Evolutionary conservation across 2,797 vertebrate species (phyloP).

Genomic region (Pipistrellus nathusii): DNA sequence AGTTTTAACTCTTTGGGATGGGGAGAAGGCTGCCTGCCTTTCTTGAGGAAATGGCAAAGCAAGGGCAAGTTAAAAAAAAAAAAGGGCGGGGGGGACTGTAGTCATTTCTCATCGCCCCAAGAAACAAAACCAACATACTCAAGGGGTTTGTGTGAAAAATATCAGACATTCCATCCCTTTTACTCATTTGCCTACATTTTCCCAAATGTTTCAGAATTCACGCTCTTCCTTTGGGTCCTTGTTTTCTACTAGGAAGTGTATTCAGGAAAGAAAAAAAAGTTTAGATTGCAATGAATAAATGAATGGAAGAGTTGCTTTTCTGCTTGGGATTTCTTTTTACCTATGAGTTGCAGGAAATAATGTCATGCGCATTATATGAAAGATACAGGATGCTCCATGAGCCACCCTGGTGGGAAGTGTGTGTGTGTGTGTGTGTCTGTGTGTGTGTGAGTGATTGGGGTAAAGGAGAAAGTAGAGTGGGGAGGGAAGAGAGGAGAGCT

Average conservation of each 20-base stretch:
- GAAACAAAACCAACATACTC: conserved; percentile 84
- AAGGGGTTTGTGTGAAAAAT: conserved; percentile 82
- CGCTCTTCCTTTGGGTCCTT: conserved; percentile 63
- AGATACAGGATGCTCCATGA: conserved; percentile 57
- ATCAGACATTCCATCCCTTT: conserved; percentile 85
- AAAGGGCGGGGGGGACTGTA: conserved; percentile 77
- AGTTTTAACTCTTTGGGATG: conserved; percentile 87
- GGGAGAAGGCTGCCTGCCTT: conserved; percentile 70
- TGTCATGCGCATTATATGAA: not conserved
- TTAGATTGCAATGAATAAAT: conserved; percentile 65
- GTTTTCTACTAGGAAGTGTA: conserved; percentile 67
- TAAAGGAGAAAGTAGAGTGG: not conserved
- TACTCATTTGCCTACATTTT: conserved; percentile 84
- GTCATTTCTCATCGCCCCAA: conserved; percentile 66
- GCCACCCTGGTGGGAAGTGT: conserved; percentile 57
- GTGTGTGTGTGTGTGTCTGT: not conserved
- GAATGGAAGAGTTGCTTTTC: conserved; percentile 65
- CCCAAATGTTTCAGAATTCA: conserved; percentile 71
- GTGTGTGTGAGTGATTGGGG: not conserved
- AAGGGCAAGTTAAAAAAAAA: conserved; percentile 79
- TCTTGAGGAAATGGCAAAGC: conserved; percentile 85
- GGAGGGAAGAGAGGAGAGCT: conserved; percentile 51
- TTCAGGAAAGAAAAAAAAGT: conserved; percentile 73
- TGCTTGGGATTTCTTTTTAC: conserved; percentile 51
- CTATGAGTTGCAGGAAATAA: conserved; percentile 50